Evolutionary conservation across 30 jellyfish, hydroid and myxozoan species (phyloP), one percentile per base, ranked within the genome.

Genomic region (Sanderia malayensis): DNA sequence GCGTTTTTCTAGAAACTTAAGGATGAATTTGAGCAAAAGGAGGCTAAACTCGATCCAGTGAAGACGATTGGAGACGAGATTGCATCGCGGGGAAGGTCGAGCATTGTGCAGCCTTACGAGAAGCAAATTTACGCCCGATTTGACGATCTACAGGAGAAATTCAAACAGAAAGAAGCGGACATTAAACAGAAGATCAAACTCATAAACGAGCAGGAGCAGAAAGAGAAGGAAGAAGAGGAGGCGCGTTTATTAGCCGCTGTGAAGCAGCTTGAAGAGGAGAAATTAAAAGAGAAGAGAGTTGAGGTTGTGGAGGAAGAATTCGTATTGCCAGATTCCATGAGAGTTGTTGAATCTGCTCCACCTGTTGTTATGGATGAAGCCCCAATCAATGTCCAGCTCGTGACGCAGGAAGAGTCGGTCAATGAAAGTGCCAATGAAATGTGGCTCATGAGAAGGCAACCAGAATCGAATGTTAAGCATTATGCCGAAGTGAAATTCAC

Each of bases 11-110:
- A 90, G 98, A 73, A 79, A 65, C 78, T 90, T 70, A 90, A 71
- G 73, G 57, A 71, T 19, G 83, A 84, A n/a, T 69, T 90, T 13
- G 84, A 77, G 57, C 58, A 86, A 22, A 83, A 90, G 37, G 98
- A 90, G 33, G 25, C 95, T 7, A 93, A 67, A 21, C 75, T 90
- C 27, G 98, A 90, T 60, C 44, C 60, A 15, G 45, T 90, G 76
- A 90, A 90, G 63, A n/a, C 84, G 18, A 77, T 78, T 7, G 98
- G 96, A 21, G 98, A 90, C 81, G 98, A 90, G 10, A 83, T 90
- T 27, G 94, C 96, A 0, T 33, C 80, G 23, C 86, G 81, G 17
- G 95, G 98, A 11, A 78, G 80, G 28, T 82, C 94, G 22, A 76
- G 92, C 28, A 64, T 90, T 0, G 98, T 90, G 15, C 89, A 76